A percentile compares a stretch with the other conserved stretches of the same genome.
Evolutionary conservation across 2,113 vertebrate genomes (phyloP).

Genomic region (Atractosteus spatula): DNA sequence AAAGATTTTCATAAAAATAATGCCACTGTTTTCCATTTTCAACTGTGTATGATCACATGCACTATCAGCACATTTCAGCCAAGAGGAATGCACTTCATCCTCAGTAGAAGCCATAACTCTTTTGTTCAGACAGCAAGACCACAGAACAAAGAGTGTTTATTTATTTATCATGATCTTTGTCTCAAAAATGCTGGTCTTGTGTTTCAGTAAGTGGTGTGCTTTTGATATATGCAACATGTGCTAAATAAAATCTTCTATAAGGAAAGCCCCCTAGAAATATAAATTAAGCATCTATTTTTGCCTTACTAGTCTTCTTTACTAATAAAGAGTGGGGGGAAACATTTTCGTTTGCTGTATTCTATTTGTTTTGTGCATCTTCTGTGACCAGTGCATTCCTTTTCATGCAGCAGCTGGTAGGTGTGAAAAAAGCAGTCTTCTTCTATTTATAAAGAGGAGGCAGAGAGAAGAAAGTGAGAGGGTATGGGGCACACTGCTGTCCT

Average conservation of each 20-base stretch:
- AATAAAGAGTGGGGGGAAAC: background rate
- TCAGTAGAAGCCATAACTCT: too few species aligned
- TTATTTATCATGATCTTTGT: too few species aligned
- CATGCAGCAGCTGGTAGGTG: background rate
- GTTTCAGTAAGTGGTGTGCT: too few species aligned
- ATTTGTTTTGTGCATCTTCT: background rate
- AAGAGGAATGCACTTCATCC: too few species aligned
- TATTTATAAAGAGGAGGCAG: conserved; percentile 3
- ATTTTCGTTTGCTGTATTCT: background rate
- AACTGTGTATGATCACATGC: too few species aligned
- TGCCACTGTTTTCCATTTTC: too few species aligned
- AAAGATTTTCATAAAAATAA: too few species aligned
- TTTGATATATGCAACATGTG: too few species aligned
- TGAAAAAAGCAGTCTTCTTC: background rate
- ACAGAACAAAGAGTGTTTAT: too few species aligned
- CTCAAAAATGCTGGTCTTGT: too few species aligned
- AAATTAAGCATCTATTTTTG: background rate
- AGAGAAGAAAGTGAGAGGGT: background rate
- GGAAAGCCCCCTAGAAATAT: background rate
- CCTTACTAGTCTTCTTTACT: background rate
- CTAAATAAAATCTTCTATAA: background rate
- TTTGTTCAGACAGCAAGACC: too few species aligned
- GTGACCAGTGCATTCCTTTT: background rate
- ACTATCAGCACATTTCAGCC: too few species aligned
- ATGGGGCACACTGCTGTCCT: background rate